These are phyloP conservation scores for Eulacestoma nigropectus DNA, from an alignment of 2,113 vertebrate species.

Conservation along the genomic window DNA sequence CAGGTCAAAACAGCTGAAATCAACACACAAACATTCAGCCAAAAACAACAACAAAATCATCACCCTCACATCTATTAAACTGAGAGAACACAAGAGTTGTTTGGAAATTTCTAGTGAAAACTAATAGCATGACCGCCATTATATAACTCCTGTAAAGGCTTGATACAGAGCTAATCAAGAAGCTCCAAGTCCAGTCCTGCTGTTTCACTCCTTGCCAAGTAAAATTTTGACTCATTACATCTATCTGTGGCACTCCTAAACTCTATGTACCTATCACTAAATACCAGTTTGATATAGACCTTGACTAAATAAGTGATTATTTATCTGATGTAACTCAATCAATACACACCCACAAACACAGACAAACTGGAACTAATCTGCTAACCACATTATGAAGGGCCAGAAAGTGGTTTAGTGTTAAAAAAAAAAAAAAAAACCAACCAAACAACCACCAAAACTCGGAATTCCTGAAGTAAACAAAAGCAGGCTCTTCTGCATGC, in stretches of 20 bases:
- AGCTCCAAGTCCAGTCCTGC: neutral
- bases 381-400: neutral
- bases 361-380: neutral
- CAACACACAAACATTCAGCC: neutral
- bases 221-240: neutral
- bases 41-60: neutral
- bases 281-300: neutral
- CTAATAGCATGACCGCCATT: neutral
- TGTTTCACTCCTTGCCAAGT: neutral
- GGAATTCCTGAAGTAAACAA: neutral
- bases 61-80: neutral
- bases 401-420: neutral
- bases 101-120: neutral
- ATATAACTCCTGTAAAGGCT: neutral
- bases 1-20: neutral
- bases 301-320: neutral
- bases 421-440: neutral
- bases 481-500: neutral
- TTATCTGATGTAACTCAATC: neutral
- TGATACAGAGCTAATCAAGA: neutral
- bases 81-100: neutral
- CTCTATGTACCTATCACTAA: neutral
- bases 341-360: neutral
- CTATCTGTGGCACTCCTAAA: neutral
- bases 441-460: neutral